These are phyloP conservation scores for Campopleginae sp. DNA, from an alignment of 2,888 invertebrate species.

Conservation along the genomic window DNA sequence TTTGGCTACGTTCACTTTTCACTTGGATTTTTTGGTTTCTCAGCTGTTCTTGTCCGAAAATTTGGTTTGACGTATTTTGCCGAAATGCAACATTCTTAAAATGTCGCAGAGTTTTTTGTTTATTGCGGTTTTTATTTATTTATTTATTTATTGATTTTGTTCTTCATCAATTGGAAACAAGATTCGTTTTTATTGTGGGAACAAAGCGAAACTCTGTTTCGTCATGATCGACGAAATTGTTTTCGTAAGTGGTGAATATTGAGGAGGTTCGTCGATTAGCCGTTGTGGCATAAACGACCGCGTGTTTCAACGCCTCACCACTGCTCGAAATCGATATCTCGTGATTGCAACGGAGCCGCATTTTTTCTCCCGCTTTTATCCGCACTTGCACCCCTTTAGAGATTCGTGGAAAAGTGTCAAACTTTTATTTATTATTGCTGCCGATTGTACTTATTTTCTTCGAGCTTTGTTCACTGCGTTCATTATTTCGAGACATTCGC, in stretches of 20 bases:
- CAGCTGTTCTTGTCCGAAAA: constrained; percentile 17
- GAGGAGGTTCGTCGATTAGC: constrained; percentile 54
- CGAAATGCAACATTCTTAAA: constrained; percentile 39
- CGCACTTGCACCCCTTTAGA: background rate
- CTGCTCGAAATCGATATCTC: constrained; percentile 65
- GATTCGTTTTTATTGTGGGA: background rate
- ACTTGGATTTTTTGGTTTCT: constrained; percentile 7
- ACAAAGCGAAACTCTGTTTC: background rate
- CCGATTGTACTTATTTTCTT: background rate
- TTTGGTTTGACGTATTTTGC: background rate
- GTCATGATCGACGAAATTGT: constrained; percentile 26
- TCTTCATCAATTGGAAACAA: constrained; percentile 7
- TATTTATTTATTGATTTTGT: background rate
- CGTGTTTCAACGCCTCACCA: constrained; percentile 58
- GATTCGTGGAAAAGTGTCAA: background rate
- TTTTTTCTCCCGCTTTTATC: constrained; percentile 59
- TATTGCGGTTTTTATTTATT: background rate
- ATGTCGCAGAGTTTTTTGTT: constrained; percentile 18
- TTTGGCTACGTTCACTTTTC: constrained; percentile 7
- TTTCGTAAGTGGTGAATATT: constrained; percentile 23
- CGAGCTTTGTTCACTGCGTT: background rate
- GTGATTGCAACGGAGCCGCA: constrained; percentile 59
- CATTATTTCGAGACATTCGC: background rate
- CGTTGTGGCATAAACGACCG: constrained; percentile 50
- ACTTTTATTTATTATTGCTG: background rate